Conservation (phyloP, 1,140 invertebrate genomes). For the Teleogryllus occipitalis region DNA sequence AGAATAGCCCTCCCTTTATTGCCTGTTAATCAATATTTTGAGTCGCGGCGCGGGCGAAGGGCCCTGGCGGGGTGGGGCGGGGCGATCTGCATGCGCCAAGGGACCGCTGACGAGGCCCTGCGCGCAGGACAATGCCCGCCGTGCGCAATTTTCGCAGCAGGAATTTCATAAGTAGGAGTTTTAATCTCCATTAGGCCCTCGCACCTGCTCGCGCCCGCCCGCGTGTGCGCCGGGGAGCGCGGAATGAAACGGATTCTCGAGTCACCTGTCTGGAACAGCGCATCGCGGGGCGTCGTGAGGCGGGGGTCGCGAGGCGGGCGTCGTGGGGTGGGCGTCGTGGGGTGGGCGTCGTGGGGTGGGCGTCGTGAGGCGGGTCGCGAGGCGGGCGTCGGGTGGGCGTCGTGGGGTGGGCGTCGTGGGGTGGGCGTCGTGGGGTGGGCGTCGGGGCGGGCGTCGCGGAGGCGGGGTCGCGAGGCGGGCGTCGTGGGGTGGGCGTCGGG, state of each 20-base stretch:
- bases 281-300: neutral
- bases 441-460: too few relatives aligned
- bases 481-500: too few relatives aligned
- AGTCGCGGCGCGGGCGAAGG: neutral
- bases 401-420: too few relatives aligned
- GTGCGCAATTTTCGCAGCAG: neutral
- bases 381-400: too few relatives aligned
- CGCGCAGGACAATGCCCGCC: neutral
- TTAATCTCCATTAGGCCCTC: neutral
- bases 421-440: too few relatives aligned
- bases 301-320: too few relatives aligned
- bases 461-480: too few relatives aligned
- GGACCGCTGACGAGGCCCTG: neutral
- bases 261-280: neutral
- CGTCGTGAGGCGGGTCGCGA: too few relatives aligned
- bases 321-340: too few relatives aligned
- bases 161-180: neutral
- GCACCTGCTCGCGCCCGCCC: neutral
- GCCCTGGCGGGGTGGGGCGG: too few relatives aligned
- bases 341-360: too few relatives aligned
- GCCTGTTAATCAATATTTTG: constrained; percentile 5
- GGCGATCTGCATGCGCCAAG: neutral
- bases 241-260: neutral
- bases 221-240: neutral
- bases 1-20: neutral